Base-by-base conservation (phyloP, 2,113 vertebrate species). In the Marmota flaviventris region DNA sequence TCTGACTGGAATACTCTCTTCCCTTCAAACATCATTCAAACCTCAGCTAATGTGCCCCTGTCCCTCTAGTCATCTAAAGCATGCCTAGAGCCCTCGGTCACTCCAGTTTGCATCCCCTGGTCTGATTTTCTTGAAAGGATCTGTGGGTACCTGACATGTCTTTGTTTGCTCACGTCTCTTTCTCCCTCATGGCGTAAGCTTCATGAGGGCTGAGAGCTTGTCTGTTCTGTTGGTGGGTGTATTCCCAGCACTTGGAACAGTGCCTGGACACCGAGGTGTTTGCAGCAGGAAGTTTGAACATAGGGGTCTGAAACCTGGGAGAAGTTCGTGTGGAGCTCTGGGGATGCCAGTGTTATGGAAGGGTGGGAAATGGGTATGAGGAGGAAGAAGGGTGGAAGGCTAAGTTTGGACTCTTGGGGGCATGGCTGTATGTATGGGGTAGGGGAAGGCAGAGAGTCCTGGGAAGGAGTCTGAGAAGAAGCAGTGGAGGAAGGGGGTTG, bases 61-160 rank as follows among this genome's bases (percentile, higher is more conserved):
- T 17, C 24, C 85, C 34, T 37, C 73, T 37, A 29, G 5, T 75
- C 3, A 1, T 53, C 14, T 29, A 67, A 81, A 88, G 79, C 27
- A 61, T 8, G 0, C 65, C 18, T 12, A 8, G 22, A 6, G 0
- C 3, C 61, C 24, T 20, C 2, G 20, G 17, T 32, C 53, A 72
- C 63, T 93, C 10, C n/a, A 67, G 17, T 14, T 32, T 5, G 12
- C 22, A 2, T 34, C 7, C 2, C 12, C 24, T 22, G 34, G 34
- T 82, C 51, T 45, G 27, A 72, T 75, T 94, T 94, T 81, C 53
- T 87, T 87, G 63, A 84, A 87, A 78, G 77, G 37, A 27, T 63
- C 72, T 65, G 3, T 51, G 65, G 11, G 13, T 29, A n/a, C 70
- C 48, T 88, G 77, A 58, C 78, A 48, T 91, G 12, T 65, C 63